Conservation (phyloP, 2,113 vertebrate genomes). For the Setophaga coronata region DNA sequence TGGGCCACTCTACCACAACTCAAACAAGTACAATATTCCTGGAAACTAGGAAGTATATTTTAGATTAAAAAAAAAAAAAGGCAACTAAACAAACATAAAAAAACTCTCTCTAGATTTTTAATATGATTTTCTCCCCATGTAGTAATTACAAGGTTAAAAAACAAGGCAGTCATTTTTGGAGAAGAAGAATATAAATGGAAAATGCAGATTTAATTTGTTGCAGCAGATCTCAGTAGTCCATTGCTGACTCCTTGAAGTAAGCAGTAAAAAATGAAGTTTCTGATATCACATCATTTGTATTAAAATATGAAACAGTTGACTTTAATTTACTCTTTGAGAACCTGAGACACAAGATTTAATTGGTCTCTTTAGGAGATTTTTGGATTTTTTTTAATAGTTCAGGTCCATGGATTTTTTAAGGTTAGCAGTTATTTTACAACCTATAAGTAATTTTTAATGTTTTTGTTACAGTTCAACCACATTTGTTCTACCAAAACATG, state of each 20-base stretch:
- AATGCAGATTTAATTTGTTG: not conserved
- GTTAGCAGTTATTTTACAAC: not conserved
- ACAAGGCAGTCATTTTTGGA: not conserved
- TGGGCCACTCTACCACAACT: not conserved
- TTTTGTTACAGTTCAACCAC: not conserved
- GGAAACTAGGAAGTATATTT: not conserved
- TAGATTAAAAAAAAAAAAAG: no score
- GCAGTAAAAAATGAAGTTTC: not conserved
- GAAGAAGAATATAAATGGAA: not conserved
- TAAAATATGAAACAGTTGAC: not conserved
- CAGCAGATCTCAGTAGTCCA: not conserved
- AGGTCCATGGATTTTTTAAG: rapidly evolving
- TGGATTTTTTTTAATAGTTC: rapidly evolving
- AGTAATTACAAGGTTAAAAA: not conserved
- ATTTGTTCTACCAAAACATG: not conserved
- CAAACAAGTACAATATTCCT: not conserved
- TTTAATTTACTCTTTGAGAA: not conserved
- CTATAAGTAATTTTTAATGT: not conserved
- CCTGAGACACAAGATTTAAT: not conserved
- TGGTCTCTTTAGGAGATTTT: no score
- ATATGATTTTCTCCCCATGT: rapidly evolving
- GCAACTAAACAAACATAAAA: no score
- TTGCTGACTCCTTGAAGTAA: not conserved
- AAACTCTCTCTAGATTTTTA: not conserved
- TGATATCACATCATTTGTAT: not conserved